phyloP scores from a whole-genome alignment of 64 coral and sea anemone species.

The Stylophora pistillata region DNA sequence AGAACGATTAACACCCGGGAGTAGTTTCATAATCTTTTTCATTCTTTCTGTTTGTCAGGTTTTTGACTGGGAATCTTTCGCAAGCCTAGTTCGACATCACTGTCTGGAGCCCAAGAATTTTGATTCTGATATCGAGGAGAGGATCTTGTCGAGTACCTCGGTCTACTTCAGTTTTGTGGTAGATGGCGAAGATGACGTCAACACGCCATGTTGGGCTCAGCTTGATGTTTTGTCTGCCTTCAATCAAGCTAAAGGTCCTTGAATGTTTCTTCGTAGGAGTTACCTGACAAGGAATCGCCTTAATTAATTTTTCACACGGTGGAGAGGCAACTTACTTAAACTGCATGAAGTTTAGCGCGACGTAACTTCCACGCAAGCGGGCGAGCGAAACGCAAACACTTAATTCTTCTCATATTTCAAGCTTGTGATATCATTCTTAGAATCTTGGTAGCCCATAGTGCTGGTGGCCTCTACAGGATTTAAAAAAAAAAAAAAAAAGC shows the following conservation, averaged over 20 bases:
- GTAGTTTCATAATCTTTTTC: background rate
- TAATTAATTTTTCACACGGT: too few species aligned
- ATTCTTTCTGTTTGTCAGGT: background rate
- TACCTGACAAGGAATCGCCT: too few species aligned
- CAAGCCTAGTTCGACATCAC: background rate
- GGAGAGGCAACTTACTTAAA: too few species aligned
- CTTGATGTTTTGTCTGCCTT: conserved; percentile 18
- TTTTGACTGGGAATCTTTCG: conserved; percentile 53
- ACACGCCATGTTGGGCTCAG: conserved; percentile 49
- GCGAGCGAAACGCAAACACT: too few species aligned
- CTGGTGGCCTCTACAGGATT: too few species aligned
- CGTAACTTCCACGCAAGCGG: too few species aligned
- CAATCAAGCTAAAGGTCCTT: conserved; percentile 15
- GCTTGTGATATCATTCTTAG: too few species aligned
- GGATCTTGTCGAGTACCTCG: conserved; percentile 26
- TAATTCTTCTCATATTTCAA: too few species aligned
- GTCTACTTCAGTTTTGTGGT: conserved; percentile 49
- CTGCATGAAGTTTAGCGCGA: too few species aligned
- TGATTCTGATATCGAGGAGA: conserved; percentile 9
- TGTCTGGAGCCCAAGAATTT: conserved; percentile 32
- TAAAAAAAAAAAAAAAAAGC: too few species aligned
- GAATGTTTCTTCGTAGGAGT: too few species aligned
- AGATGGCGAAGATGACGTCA: conserved; percentile 45
- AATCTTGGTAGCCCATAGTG: too few species aligned
- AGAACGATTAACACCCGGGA: background rate